Percentiles rank a stretch among this genome's conserved stretches.
Conservation (phyloP, 2,113 vertebrate species). For the Onychorhynchus coronatus region DNA sequence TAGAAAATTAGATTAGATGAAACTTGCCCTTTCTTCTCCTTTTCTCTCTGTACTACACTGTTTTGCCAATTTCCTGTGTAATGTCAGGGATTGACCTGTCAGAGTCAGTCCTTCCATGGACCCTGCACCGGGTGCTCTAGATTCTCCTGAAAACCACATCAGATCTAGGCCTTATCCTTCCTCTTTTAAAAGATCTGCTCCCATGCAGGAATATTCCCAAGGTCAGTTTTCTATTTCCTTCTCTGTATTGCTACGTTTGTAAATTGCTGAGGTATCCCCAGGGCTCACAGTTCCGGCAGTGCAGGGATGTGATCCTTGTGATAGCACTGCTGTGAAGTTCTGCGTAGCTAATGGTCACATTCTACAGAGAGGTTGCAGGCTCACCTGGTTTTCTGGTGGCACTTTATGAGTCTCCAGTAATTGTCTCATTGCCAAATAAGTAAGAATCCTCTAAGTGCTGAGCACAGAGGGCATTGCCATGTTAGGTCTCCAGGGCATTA, state of each 20-base stretch:
- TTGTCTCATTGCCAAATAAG: neutral
- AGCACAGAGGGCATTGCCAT: neutral
- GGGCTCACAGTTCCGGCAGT: neutral
- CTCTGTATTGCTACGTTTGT: neutral
- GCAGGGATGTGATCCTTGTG: neutral
- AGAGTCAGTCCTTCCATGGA: neutral
- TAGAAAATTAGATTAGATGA: neutral
- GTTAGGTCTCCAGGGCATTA: conserved; percentile 23
- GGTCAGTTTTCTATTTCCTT: neutral
- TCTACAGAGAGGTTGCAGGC: neutral
- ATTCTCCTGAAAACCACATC: neutral
- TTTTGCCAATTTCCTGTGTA: neutral
- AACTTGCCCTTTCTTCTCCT: neutral
- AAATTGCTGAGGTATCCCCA: neutral
- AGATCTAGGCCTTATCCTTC: neutral
- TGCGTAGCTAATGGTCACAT: neutral
- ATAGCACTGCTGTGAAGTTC: neutral
- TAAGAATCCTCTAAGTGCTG: neutral
- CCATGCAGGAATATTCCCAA: neutral
- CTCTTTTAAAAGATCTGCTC: neutral
- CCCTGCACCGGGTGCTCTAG: neutral
- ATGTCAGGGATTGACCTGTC: neutral
- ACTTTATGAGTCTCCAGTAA: neutral
- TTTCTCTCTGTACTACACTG: neutral
- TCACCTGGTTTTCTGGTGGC: neutral